Base-by-base conservation (phyloP, 1,140 invertebrate species). In the Neotoxoptera formosana region DNA sequence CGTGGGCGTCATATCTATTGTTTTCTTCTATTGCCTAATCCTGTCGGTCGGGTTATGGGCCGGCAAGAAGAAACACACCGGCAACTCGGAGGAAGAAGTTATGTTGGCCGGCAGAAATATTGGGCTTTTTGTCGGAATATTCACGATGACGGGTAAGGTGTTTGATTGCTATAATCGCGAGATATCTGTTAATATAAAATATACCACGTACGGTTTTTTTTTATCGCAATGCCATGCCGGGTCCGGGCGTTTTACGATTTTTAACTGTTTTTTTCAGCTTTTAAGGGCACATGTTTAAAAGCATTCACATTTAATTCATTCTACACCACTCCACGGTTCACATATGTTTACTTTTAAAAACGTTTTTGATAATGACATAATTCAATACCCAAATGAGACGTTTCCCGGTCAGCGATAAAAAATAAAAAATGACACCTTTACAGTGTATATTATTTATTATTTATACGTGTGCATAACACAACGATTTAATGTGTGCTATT, bases 41-140 rank as follows among this genome's bases (percentile, higher is more conserved):
- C 95, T 99, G 94, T 96, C 96, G 21, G 98, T 99, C 94, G 99
- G 99, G 94, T 98, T 99, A 95, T 99, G 98, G 98, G 99, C 98
- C 11, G 98, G 97, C 41, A 96, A 98, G 94, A 99, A 99, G 95
- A 98, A 98, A 95, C 97, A 97, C 93, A 95, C 96, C 11, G 97
- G 97, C 88, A 97, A 98, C 95, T 97, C 97, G 45, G 97, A 99
- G 95, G 98, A 99, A 95, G 98, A 99, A 95, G 98, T 99, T 30
- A 99, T 99, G 98, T 95, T 99, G 94, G 99, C 99, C 1, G 99
- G 99, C 2, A 96, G 99, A 89, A 99, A 98, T 94, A 99, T 99
- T 94, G 99, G 99, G 9, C 96, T 99, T 7, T 98, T 99, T 94
- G 99, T 99, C 83, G 99, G 99, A 36, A 99, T 99, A 94, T 99